Percentiles rank a stretch among this genome's conserved stretches.
Evolutionary conservation across 2,888 invertebrate species (phyloP).

Genomic region (Epinotia ramella): DNA sequence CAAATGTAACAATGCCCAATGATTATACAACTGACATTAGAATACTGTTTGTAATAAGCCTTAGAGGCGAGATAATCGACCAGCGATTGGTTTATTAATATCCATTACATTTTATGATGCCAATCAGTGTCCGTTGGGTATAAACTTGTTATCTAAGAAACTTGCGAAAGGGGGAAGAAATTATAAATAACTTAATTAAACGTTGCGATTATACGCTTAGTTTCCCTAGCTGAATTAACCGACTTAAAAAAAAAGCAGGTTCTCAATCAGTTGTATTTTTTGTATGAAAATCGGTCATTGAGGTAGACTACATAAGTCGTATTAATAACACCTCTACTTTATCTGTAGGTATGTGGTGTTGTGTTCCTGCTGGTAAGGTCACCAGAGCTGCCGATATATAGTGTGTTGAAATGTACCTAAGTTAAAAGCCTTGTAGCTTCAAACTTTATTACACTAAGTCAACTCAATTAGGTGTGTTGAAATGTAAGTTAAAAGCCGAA

Average conservation of each 20-base stretch:
- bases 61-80: conserved; percentile 25
- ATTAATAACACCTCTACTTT: too few species aligned
- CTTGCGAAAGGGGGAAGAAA: conserved; percentile 2
- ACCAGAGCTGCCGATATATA: too few species aligned
- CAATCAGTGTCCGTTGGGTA: conserved; percentile 20
- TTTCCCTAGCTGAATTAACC: background rate
- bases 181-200: background rate
- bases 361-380: too few species aligned
- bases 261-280: too few species aligned
- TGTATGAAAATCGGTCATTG: too few species aligned
- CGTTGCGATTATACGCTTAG: too few species aligned
- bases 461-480: background rate
- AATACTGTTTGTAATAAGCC: conserved; percentile 14
- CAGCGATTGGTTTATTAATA: conserved; percentile 27
- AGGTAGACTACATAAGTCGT: too few species aligned
- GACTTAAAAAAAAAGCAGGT: too few species aligned
- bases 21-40: conserved; percentile 34
- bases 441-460: too few species aligned
- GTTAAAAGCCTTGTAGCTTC: too few species aligned
- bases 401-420: too few species aligned
- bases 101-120: conserved; percentile 23
- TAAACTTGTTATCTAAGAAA: conserved; percentile 3
- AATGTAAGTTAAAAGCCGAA: background rate
- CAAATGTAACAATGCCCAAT: conserved; percentile 15
- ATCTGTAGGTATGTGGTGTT: too few species aligned